phyloP scores from a whole-genome alignment of 2,113 vertebrate species.

The Tragulus kanchil region DNA sequence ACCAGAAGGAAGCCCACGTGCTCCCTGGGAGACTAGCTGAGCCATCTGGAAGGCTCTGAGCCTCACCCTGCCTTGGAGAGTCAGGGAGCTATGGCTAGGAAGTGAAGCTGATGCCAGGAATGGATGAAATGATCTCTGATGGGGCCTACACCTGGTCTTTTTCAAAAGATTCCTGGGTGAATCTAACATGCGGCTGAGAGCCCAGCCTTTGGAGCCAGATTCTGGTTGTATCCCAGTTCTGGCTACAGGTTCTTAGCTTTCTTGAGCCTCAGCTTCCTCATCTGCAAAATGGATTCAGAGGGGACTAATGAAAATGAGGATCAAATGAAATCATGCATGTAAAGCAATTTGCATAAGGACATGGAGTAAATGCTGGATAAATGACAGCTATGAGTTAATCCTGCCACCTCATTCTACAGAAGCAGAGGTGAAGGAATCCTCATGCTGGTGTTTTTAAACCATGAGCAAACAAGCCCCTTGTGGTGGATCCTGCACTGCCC shows the following conservation, averaged over 20 bases:
- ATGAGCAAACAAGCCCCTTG: background rate
- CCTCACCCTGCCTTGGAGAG: background rate
- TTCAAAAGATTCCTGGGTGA: background rate
- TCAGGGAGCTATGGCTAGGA: background rate
- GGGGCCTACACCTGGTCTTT: background rate
- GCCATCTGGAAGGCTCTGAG: background rate
- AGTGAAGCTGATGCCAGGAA: background rate
- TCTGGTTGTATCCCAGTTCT: background rate
- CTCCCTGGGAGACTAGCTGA: background rate
- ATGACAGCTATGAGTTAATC: background rate
- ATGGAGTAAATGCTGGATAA: background rate
- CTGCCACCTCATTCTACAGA: background rate
- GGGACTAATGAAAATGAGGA: background rate
- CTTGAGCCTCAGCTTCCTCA: conserved; percentile 30
- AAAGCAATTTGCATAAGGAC: background rate
- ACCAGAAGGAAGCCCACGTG: background rate
- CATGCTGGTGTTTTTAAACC: background rate
- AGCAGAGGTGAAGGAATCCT: background rate
- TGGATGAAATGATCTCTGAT: background rate
- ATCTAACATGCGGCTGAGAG: background rate
- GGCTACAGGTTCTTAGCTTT: background rate
- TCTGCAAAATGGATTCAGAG: conserved; percentile 7
- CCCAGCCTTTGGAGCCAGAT: background rate
- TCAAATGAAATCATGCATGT: background rate
- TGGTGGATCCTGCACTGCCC: background rate